Evolutionary conservation across 1,140 invertebrate genomes (phyloP), one percentile per base, ranked within the genome.

Genomic region (Trachymyrmex cornetzi): DNA sequence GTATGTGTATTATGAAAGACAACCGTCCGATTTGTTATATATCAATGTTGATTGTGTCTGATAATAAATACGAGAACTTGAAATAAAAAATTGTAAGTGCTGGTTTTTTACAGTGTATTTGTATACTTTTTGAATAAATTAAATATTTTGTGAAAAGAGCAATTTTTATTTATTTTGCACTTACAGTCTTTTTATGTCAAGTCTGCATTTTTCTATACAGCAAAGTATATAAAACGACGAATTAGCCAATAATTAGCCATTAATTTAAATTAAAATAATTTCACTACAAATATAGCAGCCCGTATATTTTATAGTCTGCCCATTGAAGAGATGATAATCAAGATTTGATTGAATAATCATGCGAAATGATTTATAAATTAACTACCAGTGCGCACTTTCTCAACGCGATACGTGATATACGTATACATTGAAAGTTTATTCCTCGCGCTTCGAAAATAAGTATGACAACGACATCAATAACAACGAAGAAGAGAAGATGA

Each of bases 321-420:
- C 14, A 34, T 24, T 30, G 19, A 59, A 61, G n/a, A 77, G 59
- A 48, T 27, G 12, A 63, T n/a, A 64, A 55, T 77, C 16, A 79
- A 14, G 14, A n/a, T 79, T 48, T 19, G 12, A 48, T 77, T 19
- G 27, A 6, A 50, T 71, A 19, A 50, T 64, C 19, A 48, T 64
- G 61, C 59, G 55, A 77, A 77, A 77, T 77, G 19, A 63, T 64
- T 48, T 48, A 48, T 48, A 48, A 64, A 61, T 77, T 24, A 77
- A 77, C 14, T 24, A 59, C 3, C 14, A n/a, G n/a, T 11, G 53
- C 27, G 22, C 16, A 27, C 63, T 61, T 64, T 27, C 19, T 77
- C 14, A 30, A 14, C 3, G 9, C 30, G 30, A 16, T 38, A 59
- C 59, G 11, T 24, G 24, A 38, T 14, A 75, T 3, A 50, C 53